A percentile compares a stretch with the other conserved stretches of the same genome.
phyloP scores from a whole-genome alignment of 2,797 vertebrate genomes.

The Rachycentron canadum region DNA sequence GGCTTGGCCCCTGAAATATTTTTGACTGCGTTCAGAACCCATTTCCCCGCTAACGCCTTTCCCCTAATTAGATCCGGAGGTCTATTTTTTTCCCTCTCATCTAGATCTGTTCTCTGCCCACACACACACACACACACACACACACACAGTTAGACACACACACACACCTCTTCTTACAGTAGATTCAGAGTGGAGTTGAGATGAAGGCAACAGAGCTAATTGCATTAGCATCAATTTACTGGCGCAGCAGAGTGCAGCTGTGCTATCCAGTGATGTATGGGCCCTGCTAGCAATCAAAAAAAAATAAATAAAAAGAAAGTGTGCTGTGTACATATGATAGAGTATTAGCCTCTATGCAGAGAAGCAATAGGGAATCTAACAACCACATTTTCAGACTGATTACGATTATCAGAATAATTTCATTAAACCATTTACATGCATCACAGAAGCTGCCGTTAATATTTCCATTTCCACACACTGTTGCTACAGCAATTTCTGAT shows the following conservation, averaged over 20 bases:
- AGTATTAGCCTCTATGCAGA: constrained; percentile 48
- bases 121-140: constrained; percentile 23
- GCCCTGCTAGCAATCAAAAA: constrained; percentile 34
- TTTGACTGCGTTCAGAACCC: constrained; percentile 73
- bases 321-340: constrained; percentile 31
- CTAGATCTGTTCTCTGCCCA: constrained; percentile 32
- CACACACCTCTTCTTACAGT: constrained; percentile 39
- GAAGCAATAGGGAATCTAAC: constrained; percentile 31
- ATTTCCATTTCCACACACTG: constrained; percentile 31
- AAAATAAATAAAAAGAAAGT: constrained; percentile 19
- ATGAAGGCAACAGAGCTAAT: constrained; percentile 82
- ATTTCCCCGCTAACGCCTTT: constrained; percentile 74
- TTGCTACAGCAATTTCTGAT: constrained; percentile 32
- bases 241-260: constrained; percentile 79
- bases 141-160: constrained; percentile 6
- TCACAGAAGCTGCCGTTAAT: constrained; percentile 36
- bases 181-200: constrained; percentile 64
- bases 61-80: constrained; percentile 79
- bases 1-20: constrained; percentile 69
- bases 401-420: constrained; percentile 60
- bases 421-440: constrained; percentile 52
- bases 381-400: constrained; percentile 36
- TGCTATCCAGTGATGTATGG: constrained; percentile 66
- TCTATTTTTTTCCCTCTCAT: constrained; percentile 57
- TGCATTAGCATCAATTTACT: constrained; percentile 85